These are phyloP conservation scores for Arnoldichthys spilopterus DNA, from an alignment of 2,797 vertebrate species.

Conservation along the genomic window DNA sequence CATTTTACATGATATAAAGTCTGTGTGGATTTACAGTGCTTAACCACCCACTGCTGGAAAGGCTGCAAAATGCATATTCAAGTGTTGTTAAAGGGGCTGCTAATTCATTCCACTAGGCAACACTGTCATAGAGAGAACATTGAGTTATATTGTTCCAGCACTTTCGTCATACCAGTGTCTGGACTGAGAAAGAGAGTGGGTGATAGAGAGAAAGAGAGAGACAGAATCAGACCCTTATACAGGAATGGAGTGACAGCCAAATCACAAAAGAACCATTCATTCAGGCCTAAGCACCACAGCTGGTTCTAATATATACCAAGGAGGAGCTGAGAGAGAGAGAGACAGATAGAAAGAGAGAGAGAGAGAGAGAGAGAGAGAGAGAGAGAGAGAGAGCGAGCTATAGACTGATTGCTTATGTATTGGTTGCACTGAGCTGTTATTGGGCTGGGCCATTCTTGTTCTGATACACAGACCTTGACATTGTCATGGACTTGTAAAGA, in stretches of 20 bases:
- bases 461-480: slow-evolving; percentile 52
- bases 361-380: not conserved
- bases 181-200: slow-evolving; percentile 32
- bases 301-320: slow-evolving; percentile 78
- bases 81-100: slow-evolving; percentile 26
- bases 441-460: slow-evolving; percentile 62
- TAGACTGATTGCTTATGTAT: slow-evolving; percentile 71
- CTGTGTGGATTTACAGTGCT: not conserved
- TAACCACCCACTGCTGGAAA: slow-evolving; percentile 18
- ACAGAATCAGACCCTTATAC: slow-evolving; percentile 71
- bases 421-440: slow-evolving; percentile 63
- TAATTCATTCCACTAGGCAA: slow-evolving; percentile 43
- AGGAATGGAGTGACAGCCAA: slow-evolving; percentile 72
- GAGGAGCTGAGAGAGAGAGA: slow-evolving; percentile 47
- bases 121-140: slow-evolving; percentile 48
- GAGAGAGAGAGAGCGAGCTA: not conserved
- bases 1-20: not conserved
- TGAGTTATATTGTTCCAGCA: slow-evolving; percentile 68
- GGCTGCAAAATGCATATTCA: slow-evolving; percentile 23
- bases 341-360: slow-evolving; percentile 34
- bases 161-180: slow-evolving; percentile 68
- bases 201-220: slow-evolving; percentile 61
- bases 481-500: not conserved
- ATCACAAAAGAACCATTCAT: slow-evolving; percentile 86
- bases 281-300: slow-evolving; percentile 75